Evolutionary conservation across 2,888 invertebrate species (phyloP), one percentile per base, ranked within the genome.

Genomic region (Iselma pallidipennis): DNA sequence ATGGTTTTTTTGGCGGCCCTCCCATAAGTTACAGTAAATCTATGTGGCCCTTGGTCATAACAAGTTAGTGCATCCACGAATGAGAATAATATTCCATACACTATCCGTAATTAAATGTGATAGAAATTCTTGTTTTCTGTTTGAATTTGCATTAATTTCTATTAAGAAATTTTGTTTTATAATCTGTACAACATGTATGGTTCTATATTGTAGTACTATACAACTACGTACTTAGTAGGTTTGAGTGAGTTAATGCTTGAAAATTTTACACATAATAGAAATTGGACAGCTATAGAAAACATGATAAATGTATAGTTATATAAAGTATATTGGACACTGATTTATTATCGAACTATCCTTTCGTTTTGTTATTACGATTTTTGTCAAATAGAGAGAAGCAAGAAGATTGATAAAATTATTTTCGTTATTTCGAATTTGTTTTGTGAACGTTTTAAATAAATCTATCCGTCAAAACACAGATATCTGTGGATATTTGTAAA

Each of bases 11-110:
- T n/a, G n/a, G n/a, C n/a, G n/a, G n/a, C n/a, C n/a, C n/a, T n/a
- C n/a, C n/a, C n/a, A n/a, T n/a, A n/a, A n/a, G n/a, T n/a, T n/a
- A n/a, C n/a, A n/a, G n/a, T n/a, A n/a, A n/a, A n/a, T n/a, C n/a
- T n/a, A n/a, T n/a, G n/a, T n/a, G n/a, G n/a, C n/a, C n/a, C n/a
- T n/a, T n/a, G n/a, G n/a, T n/a, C n/a, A n/a, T n/a, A n/a, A n/a
- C n/a, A n/a, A n/a, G 26, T 55, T 48, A 50, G n/a, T 23, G 23
- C 25, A 19, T 31, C 28, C 51, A n/a, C 42, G 28, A 50, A 42
- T 57, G 10, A 33, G 23, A 45, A 45, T 45, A 45, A 12, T 45
- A 21, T 45, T 45, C 23, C 23, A 45, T 45, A 45, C 23, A 45
- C 45, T 45, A 45, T 10, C 21, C 45, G 21, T 12, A 45, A 3